phyloP scores from a whole-genome alignment of 1,140 invertebrate genomes.

The Bombus difficillimus region DNA sequence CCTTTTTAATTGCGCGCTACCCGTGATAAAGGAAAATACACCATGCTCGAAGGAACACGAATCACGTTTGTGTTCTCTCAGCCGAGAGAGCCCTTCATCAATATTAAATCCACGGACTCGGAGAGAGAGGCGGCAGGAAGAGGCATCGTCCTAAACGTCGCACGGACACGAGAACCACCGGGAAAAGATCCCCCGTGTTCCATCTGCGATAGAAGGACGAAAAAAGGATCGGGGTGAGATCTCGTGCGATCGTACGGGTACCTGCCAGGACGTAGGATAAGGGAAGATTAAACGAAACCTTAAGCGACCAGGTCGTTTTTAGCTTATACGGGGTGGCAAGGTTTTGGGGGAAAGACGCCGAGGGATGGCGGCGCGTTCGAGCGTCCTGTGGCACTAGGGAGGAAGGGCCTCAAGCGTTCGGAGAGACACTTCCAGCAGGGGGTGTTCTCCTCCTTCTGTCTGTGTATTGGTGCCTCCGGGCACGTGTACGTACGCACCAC shows the following conservation, averaged over 20 bases:
- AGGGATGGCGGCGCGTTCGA: slow-evolving; percentile 2
- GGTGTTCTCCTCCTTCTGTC: background rate
- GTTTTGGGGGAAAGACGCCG: slow-evolving; percentile 23
- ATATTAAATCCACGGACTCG: slow-evolving; percentile 58
- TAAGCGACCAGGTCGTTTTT: slow-evolving; percentile 68
- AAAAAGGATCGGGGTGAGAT: slow-evolving; percentile 43
- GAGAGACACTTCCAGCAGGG: slow-evolving; percentile 21
- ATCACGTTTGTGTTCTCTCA: background rate
- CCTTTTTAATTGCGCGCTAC: background rate
- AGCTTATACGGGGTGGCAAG: slow-evolving; percentile 56
- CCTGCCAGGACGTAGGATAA: slow-evolving; percentile 63
- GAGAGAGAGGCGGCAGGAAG: slow-evolving; percentile 20
- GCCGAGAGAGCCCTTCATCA: slow-evolving; percentile 46
- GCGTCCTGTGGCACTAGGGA: slow-evolving; percentile 1
- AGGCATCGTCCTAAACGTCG: slow-evolving; percentile 60
- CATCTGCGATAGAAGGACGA: slow-evolving; percentile 32
- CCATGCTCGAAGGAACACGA: background rate
- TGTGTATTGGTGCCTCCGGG: background rate
- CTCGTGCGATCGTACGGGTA: slow-evolving; percentile 58
- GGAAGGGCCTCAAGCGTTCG: slow-evolving; percentile 36
- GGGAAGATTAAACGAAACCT: slow-evolving; percentile 72
- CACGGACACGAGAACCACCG: slow-evolving; percentile 34
- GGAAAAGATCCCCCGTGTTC: background rate
- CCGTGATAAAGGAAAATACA: background rate
- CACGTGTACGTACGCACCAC: background rate